These are phyloP conservation scores for Cryptotermes secundus DNA, from an alignment of 1,140 invertebrate species.

Conservation along the genomic window DNA sequence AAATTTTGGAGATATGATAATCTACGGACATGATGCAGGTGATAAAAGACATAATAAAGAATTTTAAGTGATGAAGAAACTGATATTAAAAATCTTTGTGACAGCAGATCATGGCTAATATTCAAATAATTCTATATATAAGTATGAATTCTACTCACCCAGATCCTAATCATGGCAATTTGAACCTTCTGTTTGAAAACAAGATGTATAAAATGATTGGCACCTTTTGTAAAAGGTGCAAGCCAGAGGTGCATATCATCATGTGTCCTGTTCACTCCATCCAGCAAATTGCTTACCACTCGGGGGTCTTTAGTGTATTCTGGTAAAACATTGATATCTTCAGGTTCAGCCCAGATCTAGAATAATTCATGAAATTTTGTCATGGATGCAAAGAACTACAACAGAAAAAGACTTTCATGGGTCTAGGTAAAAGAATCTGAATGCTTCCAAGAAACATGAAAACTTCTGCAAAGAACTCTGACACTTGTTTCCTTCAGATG, in stretches of 20 bases:
- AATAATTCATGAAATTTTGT: constrained; percentile 26
- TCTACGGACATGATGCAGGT: too few relatives aligned
- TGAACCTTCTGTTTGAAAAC: constrained; percentile 57
- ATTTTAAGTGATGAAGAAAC: too few relatives aligned
- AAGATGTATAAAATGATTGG: constrained; percentile 60
- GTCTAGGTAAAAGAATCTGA: background rate
- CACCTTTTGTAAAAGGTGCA: constrained; percentile 58
- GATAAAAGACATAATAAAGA: too few relatives aligned
- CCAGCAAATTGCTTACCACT: constrained; percentile 64
- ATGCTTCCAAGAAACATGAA: background rate
- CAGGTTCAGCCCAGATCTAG: constrained; percentile 59
- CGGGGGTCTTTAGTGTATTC: constrained; percentile 60
- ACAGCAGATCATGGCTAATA: too few relatives aligned
- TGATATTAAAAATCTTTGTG: too few relatives aligned
- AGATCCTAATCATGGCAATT: constrained; percentile 73
- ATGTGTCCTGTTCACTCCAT: constrained; percentile 69
- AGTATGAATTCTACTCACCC: constrained; percentile 57
- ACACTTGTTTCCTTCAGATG: too few relatives aligned
- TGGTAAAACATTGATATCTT: constrained; percentile 60
- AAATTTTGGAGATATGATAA: too few relatives aligned
- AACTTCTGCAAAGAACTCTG: background rate
- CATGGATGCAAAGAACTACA: background rate
- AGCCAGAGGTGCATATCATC: constrained; percentile 79
- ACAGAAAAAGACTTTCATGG: background rate
- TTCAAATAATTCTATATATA: background rate